Evolutionary conservation across 2,888 invertebrate genomes (phyloP).

Genomic region (Platycnemis pennipes): DNA sequence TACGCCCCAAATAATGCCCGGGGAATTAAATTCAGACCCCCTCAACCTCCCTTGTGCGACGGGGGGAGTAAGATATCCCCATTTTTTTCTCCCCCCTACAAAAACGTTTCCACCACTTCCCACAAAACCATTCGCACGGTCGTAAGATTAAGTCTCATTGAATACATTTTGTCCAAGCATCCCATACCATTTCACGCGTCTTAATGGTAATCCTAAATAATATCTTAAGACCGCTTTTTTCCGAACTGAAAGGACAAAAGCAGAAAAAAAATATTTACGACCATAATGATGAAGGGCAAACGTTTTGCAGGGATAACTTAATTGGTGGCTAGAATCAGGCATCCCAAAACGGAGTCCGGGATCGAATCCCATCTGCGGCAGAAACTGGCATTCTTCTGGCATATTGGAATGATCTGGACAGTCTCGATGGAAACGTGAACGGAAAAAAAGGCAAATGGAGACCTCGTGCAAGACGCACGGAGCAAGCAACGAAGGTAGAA

Average conservation of each 20-base stretch:
- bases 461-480: too few relatives aligned
- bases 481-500: too few relatives aligned
- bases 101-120: too few relatives aligned
- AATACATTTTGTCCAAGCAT: background rate
- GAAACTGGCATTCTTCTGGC: too few relatives aligned
- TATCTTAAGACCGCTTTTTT: background rate
- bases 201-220: background rate
- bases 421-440: too few relatives aligned
- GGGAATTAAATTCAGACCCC: constrained; percentile 33
- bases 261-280: background rate
- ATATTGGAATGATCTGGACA: too few relatives aligned
- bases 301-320: too few relatives aligned
- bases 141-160: constrained; percentile 11
- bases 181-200: background rate
- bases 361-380: too few relatives aligned
- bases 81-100: constrained; percentile 18
- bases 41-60: background rate
- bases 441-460: too few relatives aligned
- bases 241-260: background rate
- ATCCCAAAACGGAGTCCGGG: too few relatives aligned
- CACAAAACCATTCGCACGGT: background rate
- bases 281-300: background rate
- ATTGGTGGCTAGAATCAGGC: too few relatives aligned
- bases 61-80: background rate
- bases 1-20: constrained; percentile 44